These are phyloP conservation scores for Xenops minutus DNA, from an alignment of 2,797 vertebrate genomes.

Conservation along the genomic window DNA sequence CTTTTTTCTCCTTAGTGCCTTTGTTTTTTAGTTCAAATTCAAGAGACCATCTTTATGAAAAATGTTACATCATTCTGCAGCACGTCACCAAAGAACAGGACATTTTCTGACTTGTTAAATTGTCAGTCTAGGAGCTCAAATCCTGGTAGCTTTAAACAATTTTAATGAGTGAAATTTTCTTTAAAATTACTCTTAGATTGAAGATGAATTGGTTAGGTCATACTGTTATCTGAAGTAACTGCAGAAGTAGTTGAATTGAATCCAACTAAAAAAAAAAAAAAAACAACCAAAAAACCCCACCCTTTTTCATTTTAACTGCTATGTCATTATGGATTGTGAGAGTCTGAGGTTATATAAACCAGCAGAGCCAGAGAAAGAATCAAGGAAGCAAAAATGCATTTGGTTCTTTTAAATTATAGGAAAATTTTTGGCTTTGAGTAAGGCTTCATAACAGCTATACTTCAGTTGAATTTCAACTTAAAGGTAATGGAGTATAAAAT, in stretches of 20 bases:
- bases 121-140: not conserved
- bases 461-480: conserved; percentile 69
- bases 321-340: conserved; percentile 44
- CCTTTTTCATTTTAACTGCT: conserved; percentile 45
- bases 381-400: not conserved
- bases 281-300: not conserved
- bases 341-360: conserved; percentile 58
- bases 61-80: not conserved
- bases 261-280: conserved; percentile 33
- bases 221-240: conserved; percentile 26
- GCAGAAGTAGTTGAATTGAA: conserved; percentile 61
- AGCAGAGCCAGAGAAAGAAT: conserved; percentile 26
- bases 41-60: not conserved
- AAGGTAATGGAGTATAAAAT: conserved; percentile 75
- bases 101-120: conserved; percentile 42
- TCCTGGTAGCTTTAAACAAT: conserved; percentile 52
- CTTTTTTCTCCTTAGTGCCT: not conserved
- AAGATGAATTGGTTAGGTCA: conserved; percentile 60
- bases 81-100: not conserved
- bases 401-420: conserved; percentile 67
- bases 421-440: conserved; percentile 61
- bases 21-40: not conserved
- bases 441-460: conserved; percentile 58
- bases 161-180: conserved; percentile 54
- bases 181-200: conserved; percentile 59